Evolutionary conservation across 2,113 vertebrate species (phyloP), one percentile per base, ranked within the genome.

Genomic region (Columbina picui): DNA sequence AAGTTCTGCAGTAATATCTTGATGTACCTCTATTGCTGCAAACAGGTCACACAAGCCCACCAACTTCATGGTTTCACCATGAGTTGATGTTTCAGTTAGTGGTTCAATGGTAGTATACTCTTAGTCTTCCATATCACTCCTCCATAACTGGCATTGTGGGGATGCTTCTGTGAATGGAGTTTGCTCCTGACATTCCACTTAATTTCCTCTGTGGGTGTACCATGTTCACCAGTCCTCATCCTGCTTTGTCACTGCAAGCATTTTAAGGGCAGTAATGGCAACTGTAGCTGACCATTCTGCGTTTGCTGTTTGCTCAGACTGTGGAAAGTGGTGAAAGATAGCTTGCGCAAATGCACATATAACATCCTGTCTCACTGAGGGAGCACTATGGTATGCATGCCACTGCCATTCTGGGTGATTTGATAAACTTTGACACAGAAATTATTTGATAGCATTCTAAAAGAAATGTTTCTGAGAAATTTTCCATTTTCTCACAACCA

Each of bases 191-290:
- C 87, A 81, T 70, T 81, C 34, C 2, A 3, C 45, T 64, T 86
- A 7, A 30, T 60, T 92, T 87, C 55, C 34, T 38, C 10, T 0
- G 0, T 5, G 2, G 8, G 3, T 65, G 4, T 45, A 22, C 50
- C 19, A 22, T 41, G 16, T 39, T 76, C 59, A 61, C 17, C 23
- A 68, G 26, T 5, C 26, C 12, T 80, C 32, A 38, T 59, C 7
- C n/a, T 25, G 23, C 36, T 73, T 56, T 93, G 12, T 32, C n/a
- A 32, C 12, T 47, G 32, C 29, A 75, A 59, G 10, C 4, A 1
- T 55, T 82, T 78, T 75, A 63, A 75, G 87, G 87, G 43, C 6
- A 79, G 10, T 36, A 59, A n/a, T 17, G 30, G 21, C 41, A 73
- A 23, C 38, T 70, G 21, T 17, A 81, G 11, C 6, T 41, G 34